Evolutionary conservation across 2,113 vertebrate genomes (phyloP), one percentile per base, ranked within the genome.

Genomic region (Procavia capensis): DNA sequence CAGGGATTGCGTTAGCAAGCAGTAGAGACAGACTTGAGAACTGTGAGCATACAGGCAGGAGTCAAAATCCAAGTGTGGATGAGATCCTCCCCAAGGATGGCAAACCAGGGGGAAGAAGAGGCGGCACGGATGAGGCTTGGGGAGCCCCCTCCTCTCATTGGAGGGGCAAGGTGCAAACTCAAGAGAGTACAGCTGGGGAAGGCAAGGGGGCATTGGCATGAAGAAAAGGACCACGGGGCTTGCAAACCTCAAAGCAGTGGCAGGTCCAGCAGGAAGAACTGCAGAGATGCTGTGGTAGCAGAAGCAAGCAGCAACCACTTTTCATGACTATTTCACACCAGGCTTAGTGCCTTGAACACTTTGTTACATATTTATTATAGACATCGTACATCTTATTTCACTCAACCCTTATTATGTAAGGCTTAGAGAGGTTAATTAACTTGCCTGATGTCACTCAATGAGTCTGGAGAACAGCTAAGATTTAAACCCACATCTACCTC

Each of bases 241-340:
- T 25, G 0, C 14, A 34, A 43, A n/a, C 20, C 34, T 24, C 3
- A 75, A 57, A 25, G 20, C 27, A 13, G 31, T 1, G 4, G 1
- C 64, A 24, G 61, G 20, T 7, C 82, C n/a, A 8, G 43, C 0
- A 27, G 45, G 10, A 72, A 68, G 2, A 16, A 27, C 11, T 3
- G 9, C 34, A 4, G 27, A 2, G 2, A 27, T 13, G 9, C 29
- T n/a, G 11, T 22, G 22, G 31, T 11, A 41, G 41, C 2, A 59
- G 19, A n/a, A 31, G 25, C 19, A 34, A 10, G 45, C 41, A 34
- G 45, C 29, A 9, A 13, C 80, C 8, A 4, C 0, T 29, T 45
- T 9, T 36, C 57, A 11, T 3, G 39, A 29, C 34, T 36, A 14
- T 16, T 50, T 54, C 87, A 74, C 6, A 27, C 17, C 43, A 50